These are phyloP conservation scores for Drosophila testacea DNA, from an alignment of 2,888 invertebrate genomes.

Conservation along the genomic window DNA sequence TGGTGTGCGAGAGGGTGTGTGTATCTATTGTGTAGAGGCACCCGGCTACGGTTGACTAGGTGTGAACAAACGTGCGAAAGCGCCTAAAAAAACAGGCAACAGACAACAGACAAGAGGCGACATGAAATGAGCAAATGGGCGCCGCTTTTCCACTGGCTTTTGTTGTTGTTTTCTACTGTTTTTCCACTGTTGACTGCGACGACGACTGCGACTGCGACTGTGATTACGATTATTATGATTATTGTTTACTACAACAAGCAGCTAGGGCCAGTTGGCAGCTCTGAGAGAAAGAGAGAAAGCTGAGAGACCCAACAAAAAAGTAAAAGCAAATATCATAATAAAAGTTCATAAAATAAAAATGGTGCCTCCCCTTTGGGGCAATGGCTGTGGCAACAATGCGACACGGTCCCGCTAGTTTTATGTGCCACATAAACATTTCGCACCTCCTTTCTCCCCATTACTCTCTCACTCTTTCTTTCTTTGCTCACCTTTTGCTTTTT, in stretches of 20 bases:
- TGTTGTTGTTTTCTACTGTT: conserved; percentile 2
- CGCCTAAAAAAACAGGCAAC: conserved; percentile 54
- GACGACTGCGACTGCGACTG: conserved; percentile 41
- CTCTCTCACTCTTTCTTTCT: not conserved
- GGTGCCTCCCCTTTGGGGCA: conserved; percentile 35
- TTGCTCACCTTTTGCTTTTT: conserved; percentile 28
- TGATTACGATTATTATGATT: conserved; percentile 79
- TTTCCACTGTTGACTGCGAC: conserved; percentile 9
- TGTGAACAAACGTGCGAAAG: conserved; percentile 71
- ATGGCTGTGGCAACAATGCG: conserved; percentile 64
- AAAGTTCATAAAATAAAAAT: conserved; percentile 76
- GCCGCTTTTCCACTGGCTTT: conserved; percentile 1
- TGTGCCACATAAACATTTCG: conserved; percentile 72
- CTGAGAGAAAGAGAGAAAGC: not conserved
- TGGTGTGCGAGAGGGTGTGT: conserved; percentile 29
- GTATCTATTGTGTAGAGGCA: conserved; percentile 33
- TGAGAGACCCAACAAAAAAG: conserved; percentile 17
- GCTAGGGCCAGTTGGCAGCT: conserved; percentile 12
- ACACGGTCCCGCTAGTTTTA: conserved; percentile 73
- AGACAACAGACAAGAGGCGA: conserved; percentile 39
- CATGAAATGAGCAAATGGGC: conserved; percentile 39
- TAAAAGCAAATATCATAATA: conserved; percentile 68
- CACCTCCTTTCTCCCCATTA: conserved; percentile 26
- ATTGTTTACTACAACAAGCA: conserved; percentile 64
- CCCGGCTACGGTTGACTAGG: conserved; percentile 57